Evolutionary conservation across 2,113 vertebrate genomes (phyloP).

Genomic region (Amblyornis subalaris): DNA sequence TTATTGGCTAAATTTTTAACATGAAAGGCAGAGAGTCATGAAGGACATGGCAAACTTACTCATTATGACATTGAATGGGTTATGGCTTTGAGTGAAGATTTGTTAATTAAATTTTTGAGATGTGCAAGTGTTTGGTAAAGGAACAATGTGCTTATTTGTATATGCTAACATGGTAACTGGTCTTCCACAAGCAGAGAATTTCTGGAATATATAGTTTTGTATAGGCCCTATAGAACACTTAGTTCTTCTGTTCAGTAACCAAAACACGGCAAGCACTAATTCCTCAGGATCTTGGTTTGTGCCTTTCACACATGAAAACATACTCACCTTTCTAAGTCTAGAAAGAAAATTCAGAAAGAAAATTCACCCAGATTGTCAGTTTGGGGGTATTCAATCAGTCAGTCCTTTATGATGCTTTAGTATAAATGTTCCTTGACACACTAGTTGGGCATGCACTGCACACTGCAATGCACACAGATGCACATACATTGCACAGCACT

Average conservation of each 20-base stretch:
- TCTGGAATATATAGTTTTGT: background rate
- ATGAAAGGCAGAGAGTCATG: background rate
- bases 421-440: background rate
- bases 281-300: background rate
- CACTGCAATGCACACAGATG: background rate
- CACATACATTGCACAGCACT: background rate
- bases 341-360: background rate
- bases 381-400: background rate
- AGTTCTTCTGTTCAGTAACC: background rate
- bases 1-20: background rate
- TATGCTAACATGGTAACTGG: background rate
- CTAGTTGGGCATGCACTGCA: background rate
- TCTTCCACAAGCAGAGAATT: background rate
- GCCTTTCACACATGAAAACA: background rate
- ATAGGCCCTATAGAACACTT: background rate
- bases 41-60: background rate
- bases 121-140: background rate
- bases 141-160: background rate
- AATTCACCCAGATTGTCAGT: background rate
- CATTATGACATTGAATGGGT: fast-evolving
- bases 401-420: background rate
- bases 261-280: background rate
- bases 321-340: background rate
- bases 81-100: background rate
- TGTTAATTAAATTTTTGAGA: background rate